A percentile compares a stretch with the other conserved stretches of the same genome.
phyloP scores from a whole-genome alignment of 2,888 invertebrate species.

The Pseudococcus viburni region DNA sequence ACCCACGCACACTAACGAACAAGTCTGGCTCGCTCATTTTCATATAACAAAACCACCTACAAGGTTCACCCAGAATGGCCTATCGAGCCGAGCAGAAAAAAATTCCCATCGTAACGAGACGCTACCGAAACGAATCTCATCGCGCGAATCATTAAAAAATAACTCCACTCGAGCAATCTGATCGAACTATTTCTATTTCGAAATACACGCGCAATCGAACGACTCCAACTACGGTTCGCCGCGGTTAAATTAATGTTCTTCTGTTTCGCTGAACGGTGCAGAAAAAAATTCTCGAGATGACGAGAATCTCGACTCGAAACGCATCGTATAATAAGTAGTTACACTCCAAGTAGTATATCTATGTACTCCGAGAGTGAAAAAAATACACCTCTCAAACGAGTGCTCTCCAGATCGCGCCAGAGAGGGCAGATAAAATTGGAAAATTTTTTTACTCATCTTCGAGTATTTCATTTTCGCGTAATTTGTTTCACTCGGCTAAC shows the following conservation, averaged over 20 bases:
- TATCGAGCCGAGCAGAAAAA: no score
- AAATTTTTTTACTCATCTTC: not conserved
- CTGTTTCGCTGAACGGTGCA: not conserved
- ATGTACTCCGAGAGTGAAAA: not conserved
- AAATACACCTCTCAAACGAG: not conserved
- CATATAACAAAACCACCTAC: no score
- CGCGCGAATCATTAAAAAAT: not conserved
- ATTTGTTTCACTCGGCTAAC: not conserved
- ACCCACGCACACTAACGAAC: no score
- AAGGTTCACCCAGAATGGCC: no score
- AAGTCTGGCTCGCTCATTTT: no score
- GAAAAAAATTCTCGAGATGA: not conserved
- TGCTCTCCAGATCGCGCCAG: not conserved
- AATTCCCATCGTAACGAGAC: no score
- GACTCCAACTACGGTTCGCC: not conserved
- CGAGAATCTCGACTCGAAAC: no score
- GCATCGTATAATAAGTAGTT: not conserved
- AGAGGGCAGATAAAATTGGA: not conserved
- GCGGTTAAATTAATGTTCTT: slow-evolving; percentile 18
- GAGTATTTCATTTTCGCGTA: not conserved
- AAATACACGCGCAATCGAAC: slow-evolving; percentile 24
- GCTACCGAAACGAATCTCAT: not conserved
- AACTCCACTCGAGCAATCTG: not conserved
- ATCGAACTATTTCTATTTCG: not conserved
- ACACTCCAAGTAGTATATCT: not conserved